Evolutionary conservation across 1,140 invertebrate genomes (phyloP), one percentile per base, ranked within the genome.

Genomic region (Drosophila tropicalis): DNA sequence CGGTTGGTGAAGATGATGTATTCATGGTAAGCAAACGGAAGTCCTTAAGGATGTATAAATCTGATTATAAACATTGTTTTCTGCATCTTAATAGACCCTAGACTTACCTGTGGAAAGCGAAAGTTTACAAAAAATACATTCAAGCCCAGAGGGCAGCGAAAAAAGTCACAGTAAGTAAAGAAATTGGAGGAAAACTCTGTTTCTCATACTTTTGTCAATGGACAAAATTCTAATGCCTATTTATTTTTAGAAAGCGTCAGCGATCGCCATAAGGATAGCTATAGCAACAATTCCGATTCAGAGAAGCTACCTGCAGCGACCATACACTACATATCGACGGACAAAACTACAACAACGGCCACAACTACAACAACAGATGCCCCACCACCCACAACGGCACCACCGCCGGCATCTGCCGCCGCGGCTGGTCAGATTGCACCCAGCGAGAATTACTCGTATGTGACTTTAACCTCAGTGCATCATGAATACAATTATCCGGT

Each of bases 401-500:
- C 81, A 54, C 67, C 65, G 44, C 78, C 80, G 39, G 62, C 67
- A 22, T 22, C 6, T 19, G 17, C 62, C 54, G 75, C 80, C 17
- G 54, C 78, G 12, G 76, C 74, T 40, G 82, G 73, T 0, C 76
- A 90, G 32, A 90, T 92, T 32, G 79, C 87, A 68, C 72, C 91
- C 74, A 93, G 93, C 51, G 95, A 96, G 76, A 95, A 94, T 77
- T 96, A 97, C 92, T 96, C 96, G 15, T 98, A 98, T 90, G 97
- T 98, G 47, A 96, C 97, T 85, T 94, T 98, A 83, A 96, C 96
- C 17, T 94, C 95, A 55, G 94, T 95, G 25, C 89, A 78, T 40
- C 96, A 97, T 84, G 96, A 97, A 62, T 97, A 97, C 92, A 95
- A 96, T 66, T 97, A 97, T 93, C 96, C 96, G 1, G 94, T 95